A percentile compares a stretch with the other conserved stretches of the same genome.
These are phyloP conservation scores for Podargus strigoides DNA, from an alignment of 2,797 vertebrate genomes.

Conservation along the genomic window DNA sequence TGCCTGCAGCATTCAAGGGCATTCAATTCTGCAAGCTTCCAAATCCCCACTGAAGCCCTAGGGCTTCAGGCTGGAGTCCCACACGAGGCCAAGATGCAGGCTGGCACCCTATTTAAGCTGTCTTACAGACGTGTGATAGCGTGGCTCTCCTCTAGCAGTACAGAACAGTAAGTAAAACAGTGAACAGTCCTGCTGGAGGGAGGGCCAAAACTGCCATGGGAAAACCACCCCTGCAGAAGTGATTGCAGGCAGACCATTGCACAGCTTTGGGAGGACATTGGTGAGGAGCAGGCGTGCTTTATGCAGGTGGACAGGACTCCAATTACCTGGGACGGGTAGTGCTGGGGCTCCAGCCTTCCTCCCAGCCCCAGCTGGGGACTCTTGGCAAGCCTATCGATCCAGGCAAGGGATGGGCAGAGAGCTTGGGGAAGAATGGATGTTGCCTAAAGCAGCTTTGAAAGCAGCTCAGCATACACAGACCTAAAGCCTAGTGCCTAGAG, in stretches of 20 bases:
- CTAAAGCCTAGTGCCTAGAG: neutral
- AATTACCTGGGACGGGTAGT: neutral
- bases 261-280: rapidly evolving
- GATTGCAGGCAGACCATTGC: neutral
- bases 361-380: neutral
- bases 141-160: neutral
- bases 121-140: neutral
- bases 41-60: neutral
- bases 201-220: neutral
- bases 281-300: neutral
- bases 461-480: neutral
- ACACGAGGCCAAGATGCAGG: neutral
- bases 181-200: neutral
- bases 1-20: neutral
- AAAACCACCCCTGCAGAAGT: neutral
- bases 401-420: neutral
- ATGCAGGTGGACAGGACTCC: neutral
- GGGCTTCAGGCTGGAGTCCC: neutral
- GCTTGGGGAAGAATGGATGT: rapidly evolving
- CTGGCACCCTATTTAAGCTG: neutral
- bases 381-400: neutral
- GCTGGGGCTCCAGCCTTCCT: neutral
- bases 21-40: neutral
- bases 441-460: neutral
- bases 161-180: neutral